A percentile compares a stretch with the other conserved stretches of the same genome.
Evolutionary conservation across 2,113 vertebrate genomes (phyloP).

Genomic region (Oncorhynchus gorbuscha): DNA sequence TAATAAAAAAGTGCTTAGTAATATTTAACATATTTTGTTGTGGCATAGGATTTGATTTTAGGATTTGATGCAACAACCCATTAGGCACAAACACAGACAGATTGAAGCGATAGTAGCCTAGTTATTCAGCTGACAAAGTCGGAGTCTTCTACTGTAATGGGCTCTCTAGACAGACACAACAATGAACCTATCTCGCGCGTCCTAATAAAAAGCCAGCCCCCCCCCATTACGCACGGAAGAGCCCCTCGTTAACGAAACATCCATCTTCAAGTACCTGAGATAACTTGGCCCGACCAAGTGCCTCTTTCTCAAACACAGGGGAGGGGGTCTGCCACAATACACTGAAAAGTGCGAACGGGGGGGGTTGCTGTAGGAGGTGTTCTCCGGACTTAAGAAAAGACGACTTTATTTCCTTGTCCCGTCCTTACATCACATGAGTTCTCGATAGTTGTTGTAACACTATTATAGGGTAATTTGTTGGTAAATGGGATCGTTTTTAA

Average conservation of each 20-base stretch:
- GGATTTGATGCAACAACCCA: too few relatives aligned
- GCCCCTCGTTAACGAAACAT: constrained; percentile 71
- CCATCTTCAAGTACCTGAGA: constrained; percentile 72
- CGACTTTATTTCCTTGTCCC: not conserved
- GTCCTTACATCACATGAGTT: not conserved
- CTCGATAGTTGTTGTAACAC: not conserved
- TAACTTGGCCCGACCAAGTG: constrained; percentile 42
- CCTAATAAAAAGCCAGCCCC: constrained; percentile 6
- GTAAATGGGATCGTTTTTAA: constrained; percentile 51
- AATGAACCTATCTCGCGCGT: not conserved
- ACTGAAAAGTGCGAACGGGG: constrained; percentile 7
- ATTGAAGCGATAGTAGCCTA: too few relatives aligned
- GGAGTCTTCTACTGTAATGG: constrained; percentile 14
- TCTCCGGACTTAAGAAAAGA: not conserved
- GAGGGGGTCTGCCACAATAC: constrained; percentile 19
- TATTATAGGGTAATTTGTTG: constrained; percentile 43
- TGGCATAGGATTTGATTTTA: not conserved
- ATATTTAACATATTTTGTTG: not conserved
- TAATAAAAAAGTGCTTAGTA: not conserved
- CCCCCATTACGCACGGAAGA: constrained; percentile 64
- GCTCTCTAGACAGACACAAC: constrained; percentile 26
- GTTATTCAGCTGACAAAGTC: not conserved
- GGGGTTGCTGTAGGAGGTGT: not conserved
- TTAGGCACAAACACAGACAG: too few relatives aligned
- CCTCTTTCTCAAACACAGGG: constrained; percentile 1